Evolutionary conservation across 2,797 vertebrate species (phyloP).

Genomic region (Loriculus beryllinus): DNA sequence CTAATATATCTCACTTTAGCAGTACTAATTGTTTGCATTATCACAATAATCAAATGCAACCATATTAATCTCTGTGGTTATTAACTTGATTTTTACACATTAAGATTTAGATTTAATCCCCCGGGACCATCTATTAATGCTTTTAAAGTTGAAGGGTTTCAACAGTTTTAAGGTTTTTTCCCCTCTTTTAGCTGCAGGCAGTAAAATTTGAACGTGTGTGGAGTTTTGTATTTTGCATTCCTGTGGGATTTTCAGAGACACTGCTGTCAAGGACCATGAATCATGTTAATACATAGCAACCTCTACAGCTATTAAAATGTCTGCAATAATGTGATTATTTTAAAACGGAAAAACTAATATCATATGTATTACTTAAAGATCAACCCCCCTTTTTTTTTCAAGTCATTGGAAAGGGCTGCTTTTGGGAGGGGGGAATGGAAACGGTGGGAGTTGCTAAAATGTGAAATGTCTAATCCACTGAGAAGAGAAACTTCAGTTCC

Average conservation of each 20-base stretch:
- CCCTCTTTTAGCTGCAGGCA: slow-evolving; percentile 84
- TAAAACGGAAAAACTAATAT: slow-evolving; percentile 82
- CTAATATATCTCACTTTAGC: slow-evolving; percentile 79
- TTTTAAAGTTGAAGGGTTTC: slow-evolving; percentile 87
- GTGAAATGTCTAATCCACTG: slow-evolving; percentile 58
- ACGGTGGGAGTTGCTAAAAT: slow-evolving; percentile 56
- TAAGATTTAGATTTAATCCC: slow-evolving; percentile 85
- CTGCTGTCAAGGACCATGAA: slow-evolving; percentile 85
- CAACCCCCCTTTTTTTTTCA: slow-evolving; percentile 63
- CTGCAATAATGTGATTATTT: slow-evolving; percentile 87
- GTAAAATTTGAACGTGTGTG: slow-evolving; percentile 83
- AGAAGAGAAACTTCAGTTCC: slow-evolving; percentile 60
- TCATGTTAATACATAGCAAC: slow-evolving; percentile 85
- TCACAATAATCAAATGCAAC: slow-evolving; percentile 83
- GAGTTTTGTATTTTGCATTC: slow-evolving; percentile 84
- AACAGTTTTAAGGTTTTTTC: slow-evolving; percentile 80
- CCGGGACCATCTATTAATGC: slow-evolving; percentile 82
- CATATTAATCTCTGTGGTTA: slow-evolving; percentile 84
- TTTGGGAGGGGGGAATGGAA: slow-evolving; percentile 44
- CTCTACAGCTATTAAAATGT: slow-evolving; percentile 86
- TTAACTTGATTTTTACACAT: slow-evolving; percentile 85
- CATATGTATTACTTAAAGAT: slow-evolving; percentile 81
- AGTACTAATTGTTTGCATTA: slow-evolving; percentile 84
- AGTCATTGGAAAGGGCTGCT: slow-evolving; percentile 62
- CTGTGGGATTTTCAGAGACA: slow-evolving; percentile 83